phyloP scores from a whole-genome alignment of 2,113 vertebrate genomes.

The Morone chrysops region DNA sequence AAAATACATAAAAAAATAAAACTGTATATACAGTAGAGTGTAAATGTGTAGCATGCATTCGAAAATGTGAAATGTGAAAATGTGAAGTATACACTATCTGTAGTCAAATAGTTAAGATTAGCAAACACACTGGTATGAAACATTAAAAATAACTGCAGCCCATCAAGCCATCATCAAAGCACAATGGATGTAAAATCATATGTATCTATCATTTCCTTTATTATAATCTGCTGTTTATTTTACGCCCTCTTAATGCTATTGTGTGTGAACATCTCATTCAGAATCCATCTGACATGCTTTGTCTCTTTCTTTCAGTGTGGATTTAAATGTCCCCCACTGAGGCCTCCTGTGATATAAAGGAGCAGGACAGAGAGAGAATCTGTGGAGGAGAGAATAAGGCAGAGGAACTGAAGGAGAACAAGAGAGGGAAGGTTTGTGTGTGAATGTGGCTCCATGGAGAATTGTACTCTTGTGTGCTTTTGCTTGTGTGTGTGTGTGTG shows the following conservation, averaged over 20 bases:
- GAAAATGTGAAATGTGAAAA: neutral
- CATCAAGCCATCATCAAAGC: neutral
- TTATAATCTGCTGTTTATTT: neutral
- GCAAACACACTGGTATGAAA: neutral
- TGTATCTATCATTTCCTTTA: neutral
- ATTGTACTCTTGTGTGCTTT: neutral
- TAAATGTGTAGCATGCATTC: neutral
- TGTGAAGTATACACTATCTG: neutral
- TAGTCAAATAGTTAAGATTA: neutral
- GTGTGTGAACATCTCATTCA: conserved; percentile 3
- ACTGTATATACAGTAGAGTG: neutral
- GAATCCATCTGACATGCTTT: conserved; percentile 5
- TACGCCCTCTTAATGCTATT: neutral
- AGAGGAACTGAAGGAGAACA: conserved; percentile 18
- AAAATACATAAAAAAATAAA: neutral
- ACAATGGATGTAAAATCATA: neutral
- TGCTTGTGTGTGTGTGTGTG: neutral
- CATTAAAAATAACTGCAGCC: neutral
- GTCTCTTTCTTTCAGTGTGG: conserved; percentile 14
- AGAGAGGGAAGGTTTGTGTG: conserved; percentile 24
- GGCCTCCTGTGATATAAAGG: conserved; percentile 40
- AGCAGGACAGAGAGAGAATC: conserved; percentile 16
- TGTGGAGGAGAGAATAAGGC: conserved; percentile 14
- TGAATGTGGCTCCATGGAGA: conserved; percentile 3
- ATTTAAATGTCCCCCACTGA: conserved; percentile 43